Percentiles rank a stretch among this genome's conserved stretches.
Evolutionary conservation across 35 echinoderm and acorn worm genomes (phyloP).

Genomic region (Lytechinus pictus): DNA sequence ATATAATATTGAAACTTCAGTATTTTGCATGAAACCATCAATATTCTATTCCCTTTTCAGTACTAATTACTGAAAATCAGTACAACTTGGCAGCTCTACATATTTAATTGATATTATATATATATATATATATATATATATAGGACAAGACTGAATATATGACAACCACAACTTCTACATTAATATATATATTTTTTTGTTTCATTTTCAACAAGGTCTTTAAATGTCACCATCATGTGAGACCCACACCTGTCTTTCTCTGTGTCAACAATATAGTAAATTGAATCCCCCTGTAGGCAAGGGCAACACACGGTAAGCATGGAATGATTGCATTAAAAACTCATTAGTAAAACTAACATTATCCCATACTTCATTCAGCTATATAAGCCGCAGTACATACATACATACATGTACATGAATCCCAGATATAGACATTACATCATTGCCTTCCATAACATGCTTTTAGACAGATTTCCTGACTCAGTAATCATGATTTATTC

Average conservation of each 20-base stretch:
- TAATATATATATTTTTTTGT: neutral
- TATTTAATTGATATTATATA: too few relatives aligned
- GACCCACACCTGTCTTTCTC: neutral
- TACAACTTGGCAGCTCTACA: too few relatives aligned
- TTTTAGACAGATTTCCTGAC: neutral
- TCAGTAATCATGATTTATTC: neutral
- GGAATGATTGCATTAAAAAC: slow-evolving; percentile 4
- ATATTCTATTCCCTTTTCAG: too few relatives aligned
- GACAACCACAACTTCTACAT: too few relatives aligned
- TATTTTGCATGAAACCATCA: too few relatives aligned
- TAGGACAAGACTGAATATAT: too few relatives aligned
- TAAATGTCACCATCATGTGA: neutral
- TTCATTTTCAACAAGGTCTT: neutral
- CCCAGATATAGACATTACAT: neutral
- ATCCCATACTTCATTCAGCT: neutral
- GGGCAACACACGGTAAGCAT: neutral
- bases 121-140: too few relatives aligned
- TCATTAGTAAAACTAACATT: neutral
- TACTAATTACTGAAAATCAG: too few relatives aligned
- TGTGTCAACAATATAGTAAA: neutral
- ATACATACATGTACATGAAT: neutral
- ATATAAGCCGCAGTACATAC: neutral
- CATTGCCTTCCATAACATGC: neutral
- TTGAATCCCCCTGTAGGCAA: slow-evolving; percentile 1
- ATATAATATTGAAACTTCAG: too few relatives aligned